phyloP scores from a whole-genome alignment of 2,113 vertebrate species.

The Aleadryas rufinucha region DNA sequence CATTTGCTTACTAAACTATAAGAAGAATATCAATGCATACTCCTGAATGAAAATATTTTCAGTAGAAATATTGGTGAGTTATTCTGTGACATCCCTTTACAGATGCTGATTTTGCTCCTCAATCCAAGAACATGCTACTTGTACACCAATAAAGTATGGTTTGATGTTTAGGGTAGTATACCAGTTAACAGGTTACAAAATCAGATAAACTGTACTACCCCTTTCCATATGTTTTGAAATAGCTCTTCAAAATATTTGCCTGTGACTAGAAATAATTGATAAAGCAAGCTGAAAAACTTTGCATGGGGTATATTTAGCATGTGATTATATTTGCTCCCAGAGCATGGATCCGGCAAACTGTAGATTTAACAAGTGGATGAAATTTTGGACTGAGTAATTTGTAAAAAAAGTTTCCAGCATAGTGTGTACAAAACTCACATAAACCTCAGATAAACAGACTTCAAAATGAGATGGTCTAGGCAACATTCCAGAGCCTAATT shows the following conservation, averaged over 20 bases:
- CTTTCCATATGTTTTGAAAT: neutral
- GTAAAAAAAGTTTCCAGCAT: neutral
- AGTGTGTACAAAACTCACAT: neutral
- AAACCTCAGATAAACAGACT: neutral
- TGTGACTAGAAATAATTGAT: neutral
- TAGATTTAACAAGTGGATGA: neutral
- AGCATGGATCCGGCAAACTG: neutral
- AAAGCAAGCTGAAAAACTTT: neutral
- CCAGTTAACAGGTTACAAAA: neutral
- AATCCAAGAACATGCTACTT: neutral
- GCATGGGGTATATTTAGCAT: neutral
- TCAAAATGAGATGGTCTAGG: neutral
- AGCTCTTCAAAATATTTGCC: neutral
- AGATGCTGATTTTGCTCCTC: neutral
- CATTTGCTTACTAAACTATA: neutral
- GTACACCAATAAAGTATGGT: neutral
- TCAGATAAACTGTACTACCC: neutral
- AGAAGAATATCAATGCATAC: neutral
- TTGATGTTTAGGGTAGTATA: neutral
- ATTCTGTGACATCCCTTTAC: neutral
- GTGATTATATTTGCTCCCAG: neutral
- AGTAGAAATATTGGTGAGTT: neutral
- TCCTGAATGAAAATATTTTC: neutral
- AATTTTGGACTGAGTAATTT: neutral
- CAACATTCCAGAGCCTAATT: neutral